phyloP scores from a whole-genome alignment of 1,140 invertebrate species.

The Dendrolimus kikuchii region DNA sequence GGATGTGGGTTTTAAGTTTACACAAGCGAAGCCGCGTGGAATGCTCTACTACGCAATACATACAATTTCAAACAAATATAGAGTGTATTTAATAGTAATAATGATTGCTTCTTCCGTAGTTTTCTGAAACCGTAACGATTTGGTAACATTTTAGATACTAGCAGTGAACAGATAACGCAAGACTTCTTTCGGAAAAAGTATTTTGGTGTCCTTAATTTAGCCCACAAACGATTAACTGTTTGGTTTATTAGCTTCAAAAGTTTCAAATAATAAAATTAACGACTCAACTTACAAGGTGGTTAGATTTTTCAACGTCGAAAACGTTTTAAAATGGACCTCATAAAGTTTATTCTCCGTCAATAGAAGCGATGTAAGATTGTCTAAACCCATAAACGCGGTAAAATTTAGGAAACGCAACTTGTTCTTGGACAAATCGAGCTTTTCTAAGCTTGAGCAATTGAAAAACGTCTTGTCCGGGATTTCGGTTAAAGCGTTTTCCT shows the following conservation, averaged over 20 bases:
- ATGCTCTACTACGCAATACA: too few species aligned
- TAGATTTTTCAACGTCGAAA: slow-evolving; percentile 59
- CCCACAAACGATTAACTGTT: too few species aligned
- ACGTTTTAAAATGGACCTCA: slow-evolving; percentile 64
- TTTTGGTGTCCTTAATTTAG: too few species aligned
- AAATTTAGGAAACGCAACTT: slow-evolving; percentile 68
- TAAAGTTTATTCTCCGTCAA: slow-evolving; percentile 61
- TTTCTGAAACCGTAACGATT: too few species aligned
- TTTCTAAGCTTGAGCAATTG: slow-evolving; percentile 69
- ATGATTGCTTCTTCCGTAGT: too few species aligned
- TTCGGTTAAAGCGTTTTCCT: slow-evolving; percentile 69
- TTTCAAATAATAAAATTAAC: slow-evolving; percentile 4
- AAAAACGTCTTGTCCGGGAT: slow-evolving; percentile 73
- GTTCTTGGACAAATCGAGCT: slow-evolving; percentile 75
- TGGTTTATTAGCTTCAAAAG: neutral
- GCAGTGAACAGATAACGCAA: too few species aligned
- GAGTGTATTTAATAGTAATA: too few species aligned
- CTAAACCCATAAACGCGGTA: slow-evolving; percentile 52
- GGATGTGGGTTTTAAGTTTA: too few species aligned
- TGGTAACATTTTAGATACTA: too few species aligned
- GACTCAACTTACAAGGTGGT: slow-evolving; percentile 59
- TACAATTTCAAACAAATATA: too few species aligned
- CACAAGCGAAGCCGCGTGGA: too few species aligned
- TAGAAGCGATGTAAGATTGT: slow-evolving; percentile 54
- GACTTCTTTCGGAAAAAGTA: too few species aligned